Percentiles rank a stretch among this genome's conserved stretches.
Evolutionary conservation across 2,888 invertebrate species (phyloP).

Genomic region (Plebejus anna): DNA sequence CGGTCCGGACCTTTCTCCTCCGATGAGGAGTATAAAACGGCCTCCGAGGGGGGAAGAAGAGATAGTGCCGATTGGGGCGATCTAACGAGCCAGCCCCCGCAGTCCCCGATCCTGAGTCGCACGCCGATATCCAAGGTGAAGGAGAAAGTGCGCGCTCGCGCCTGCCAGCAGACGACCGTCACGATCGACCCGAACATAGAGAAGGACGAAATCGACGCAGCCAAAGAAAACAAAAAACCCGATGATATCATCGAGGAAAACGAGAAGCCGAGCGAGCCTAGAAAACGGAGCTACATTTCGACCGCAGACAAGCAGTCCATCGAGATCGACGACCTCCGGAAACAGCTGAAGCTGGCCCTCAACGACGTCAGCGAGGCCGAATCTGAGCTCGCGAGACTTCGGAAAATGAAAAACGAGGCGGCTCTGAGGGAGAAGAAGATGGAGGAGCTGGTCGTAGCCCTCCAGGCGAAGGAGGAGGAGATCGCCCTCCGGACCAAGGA

Average conservation of each 20-base stretch:
- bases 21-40: conserved; percentile 92
- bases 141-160: conserved; percentile 77
- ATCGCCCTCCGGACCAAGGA: conserved; percentile 85
- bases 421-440: conserved; percentile 86
- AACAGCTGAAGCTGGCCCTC: conserved; percentile 82
- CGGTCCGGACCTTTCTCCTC: conserved; percentile 88
- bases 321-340: conserved; percentile 85
- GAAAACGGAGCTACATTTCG: conserved; percentile 75
- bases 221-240: conserved; percentile 67
- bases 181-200: conserved; percentile 76
- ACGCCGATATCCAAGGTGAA: conserved; percentile 78
- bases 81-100: conserved; percentile 69
- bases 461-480: conserved; percentile 89
- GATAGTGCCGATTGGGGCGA: conserved; percentile 93
- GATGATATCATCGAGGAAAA: conserved; percentile 67
- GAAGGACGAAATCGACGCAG: conserved; percentile 74
- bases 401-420: conserved; percentile 85
- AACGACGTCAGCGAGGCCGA: conserved; percentile 83
- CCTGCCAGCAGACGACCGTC: conserved; percentile 76
- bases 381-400: conserved; percentile 85
- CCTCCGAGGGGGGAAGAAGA: conserved; percentile 89
- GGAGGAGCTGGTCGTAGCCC: conserved; percentile 86
- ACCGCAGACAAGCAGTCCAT: conserved; percentile 83
- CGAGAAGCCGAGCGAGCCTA: conserved; percentile 69
- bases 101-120: conserved; percentile 81